A percentile compares a stretch with the other conserved stretches of the same genome.
Evolutionary conservation across 2,113 vertebrate species (phyloP).

Genomic region (Dasyornis broadbenti): DNA sequence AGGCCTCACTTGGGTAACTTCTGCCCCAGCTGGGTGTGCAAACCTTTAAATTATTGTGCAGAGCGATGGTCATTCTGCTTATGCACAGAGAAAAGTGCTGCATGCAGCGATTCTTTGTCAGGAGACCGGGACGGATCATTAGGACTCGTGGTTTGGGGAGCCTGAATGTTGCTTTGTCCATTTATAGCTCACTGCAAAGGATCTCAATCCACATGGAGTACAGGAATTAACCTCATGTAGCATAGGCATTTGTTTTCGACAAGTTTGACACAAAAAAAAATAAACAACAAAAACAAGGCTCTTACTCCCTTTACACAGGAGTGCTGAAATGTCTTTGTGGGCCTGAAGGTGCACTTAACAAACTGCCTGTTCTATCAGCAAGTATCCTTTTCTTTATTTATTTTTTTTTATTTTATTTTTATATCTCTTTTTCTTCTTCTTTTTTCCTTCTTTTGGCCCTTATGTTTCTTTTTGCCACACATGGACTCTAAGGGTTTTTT

Average conservation of each 20-base stretch:
- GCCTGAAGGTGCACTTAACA: constrained; percentile 76
- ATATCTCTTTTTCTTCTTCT: background rate
- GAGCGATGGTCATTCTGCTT: constrained; percentile 24
- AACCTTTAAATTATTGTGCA: background rate
- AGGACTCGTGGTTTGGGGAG: constrained; percentile 3
- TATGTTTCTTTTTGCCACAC: background rate
- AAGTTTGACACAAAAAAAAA: background rate
- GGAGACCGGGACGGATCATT: background rate
- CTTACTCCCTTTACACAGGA: constrained; percentile 29
- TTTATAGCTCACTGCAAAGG: constrained; percentile 42
- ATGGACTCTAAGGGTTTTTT: background rate
- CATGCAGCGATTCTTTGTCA: background rate
- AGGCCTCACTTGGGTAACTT: background rate
- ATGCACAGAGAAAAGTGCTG: constrained; percentile 19
- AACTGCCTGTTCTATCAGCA: constrained; percentile 56
- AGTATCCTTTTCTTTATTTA: background rate
- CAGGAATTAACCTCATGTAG: constrained; percentile 58
- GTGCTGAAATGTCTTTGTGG: constrained; percentile 74
- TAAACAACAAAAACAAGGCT: background rate
- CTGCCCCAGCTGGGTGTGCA: background rate
- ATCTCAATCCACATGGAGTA: constrained; percentile 10
- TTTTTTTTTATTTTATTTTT: fast-evolving
- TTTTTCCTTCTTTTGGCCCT: background rate
- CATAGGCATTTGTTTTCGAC: constrained; percentile 53
- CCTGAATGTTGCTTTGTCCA: constrained; percentile 38